Evolutionary conservation across 2,888 invertebrate species (phyloP).

Genomic region (Dynastes hyllus): DNA sequence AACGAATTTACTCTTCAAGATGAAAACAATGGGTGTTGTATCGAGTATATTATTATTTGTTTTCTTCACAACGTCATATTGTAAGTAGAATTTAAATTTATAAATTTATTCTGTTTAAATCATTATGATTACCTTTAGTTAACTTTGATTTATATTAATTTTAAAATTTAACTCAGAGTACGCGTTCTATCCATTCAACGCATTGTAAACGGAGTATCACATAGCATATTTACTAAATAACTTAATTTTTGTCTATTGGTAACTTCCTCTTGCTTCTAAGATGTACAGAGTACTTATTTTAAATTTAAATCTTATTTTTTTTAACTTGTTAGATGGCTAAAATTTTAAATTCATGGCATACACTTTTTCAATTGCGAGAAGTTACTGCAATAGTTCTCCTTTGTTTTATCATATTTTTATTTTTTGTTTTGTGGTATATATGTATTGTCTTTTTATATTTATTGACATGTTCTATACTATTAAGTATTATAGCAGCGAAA

Average conservation of each 20-base stretch:
- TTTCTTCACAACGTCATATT: conserved; percentile 55
- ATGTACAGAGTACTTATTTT: background rate
- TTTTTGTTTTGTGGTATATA: no score
- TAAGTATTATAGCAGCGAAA: no score
- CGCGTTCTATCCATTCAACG: background rate
- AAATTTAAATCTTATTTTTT: conserved; percentile 8
- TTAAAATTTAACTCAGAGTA: conserved; percentile 1
- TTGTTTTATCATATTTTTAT: no score
- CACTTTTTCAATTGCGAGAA: no score
- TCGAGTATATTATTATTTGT: conserved; percentile 57
- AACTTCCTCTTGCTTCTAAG: conserved; percentile 21
- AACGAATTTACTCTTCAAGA: conserved; percentile 39
- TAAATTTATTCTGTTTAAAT: background rate
- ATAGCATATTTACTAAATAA: conserved; percentile 3
- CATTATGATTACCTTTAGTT: background rate
- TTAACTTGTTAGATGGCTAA: background rate
- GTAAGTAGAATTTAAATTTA: conserved; percentile 54
- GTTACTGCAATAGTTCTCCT: no score
- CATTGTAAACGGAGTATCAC: background rate
- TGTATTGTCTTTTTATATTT: no score
- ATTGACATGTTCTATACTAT: no score
- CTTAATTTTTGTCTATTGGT: conserved; percentile 18
- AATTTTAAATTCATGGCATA: no score
- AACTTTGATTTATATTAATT: conserved; percentile 23
- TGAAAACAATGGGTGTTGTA: conserved; percentile 61